A percentile compares a stretch with the other conserved stretches of the same genome.
Evolutionary conservation across 35 echinoderm and acorn worm genomes (phyloP).

Genomic region (Ptychodera flava): DNA sequence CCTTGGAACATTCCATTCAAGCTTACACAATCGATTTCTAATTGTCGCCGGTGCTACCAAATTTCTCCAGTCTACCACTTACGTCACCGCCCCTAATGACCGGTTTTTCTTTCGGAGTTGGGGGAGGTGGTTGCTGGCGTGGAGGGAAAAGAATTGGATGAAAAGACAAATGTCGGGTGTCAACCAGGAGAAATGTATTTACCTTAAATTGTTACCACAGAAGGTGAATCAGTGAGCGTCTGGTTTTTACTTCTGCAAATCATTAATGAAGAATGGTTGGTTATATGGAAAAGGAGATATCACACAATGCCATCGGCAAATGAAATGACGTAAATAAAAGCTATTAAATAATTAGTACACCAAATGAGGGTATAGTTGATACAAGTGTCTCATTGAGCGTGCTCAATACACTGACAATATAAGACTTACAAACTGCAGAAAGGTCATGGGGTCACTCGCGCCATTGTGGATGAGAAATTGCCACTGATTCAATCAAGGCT

Average conservation of each 20-base stretch:
- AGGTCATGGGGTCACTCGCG: too few species aligned
- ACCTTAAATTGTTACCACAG: neutral
- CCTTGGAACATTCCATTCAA: neutral
- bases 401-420: too few species aligned
- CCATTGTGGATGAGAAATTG: too few species aligned
- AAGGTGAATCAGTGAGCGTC: neutral
- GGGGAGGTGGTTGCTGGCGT: neutral
- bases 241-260: neutral
- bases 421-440: too few species aligned
- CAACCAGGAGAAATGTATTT: neutral
- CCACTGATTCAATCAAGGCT: too few species aligned
- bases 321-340: too few species aligned
- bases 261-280: neutral
- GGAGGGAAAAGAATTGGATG: neutral
- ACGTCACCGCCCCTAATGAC: neutral
- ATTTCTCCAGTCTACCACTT: neutral
- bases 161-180: neutral
- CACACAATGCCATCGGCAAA: too few species aligned
- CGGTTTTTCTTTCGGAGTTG: neutral
- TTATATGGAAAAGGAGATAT: too few species aligned
- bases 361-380: too few species aligned
- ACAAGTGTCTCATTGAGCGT: too few species aligned
- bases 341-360: too few species aligned
- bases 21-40: neutral
- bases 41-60: neutral